Evolutionary conservation across 2,113 vertebrate genomes (phyloP), one percentile per base, ranked within the genome.

Genomic region (Tylochromis polylepis): DNA sequence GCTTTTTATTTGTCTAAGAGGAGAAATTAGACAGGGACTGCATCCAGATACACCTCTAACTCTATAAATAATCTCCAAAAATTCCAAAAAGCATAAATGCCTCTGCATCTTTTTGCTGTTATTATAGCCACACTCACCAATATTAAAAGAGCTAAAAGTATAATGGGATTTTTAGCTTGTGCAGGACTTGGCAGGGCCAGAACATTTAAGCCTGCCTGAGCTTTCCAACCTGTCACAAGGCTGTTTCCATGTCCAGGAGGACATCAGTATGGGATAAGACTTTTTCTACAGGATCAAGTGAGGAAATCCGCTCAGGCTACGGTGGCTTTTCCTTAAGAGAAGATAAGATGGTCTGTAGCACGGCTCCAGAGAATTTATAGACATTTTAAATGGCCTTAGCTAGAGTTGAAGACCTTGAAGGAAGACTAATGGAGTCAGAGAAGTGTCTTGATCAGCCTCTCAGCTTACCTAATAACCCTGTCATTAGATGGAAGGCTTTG

Each of bases 281-380:
- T 82, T 92, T 94, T 93, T 92, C 90, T 87, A 88, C 82, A 85
- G 93, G 96, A 95, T 96, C 88, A 95, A 90, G 94, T 41, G 29
- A 88, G 84, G 79, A 94, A 94, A 96, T 95, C 95, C 90, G 36
- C 91, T 91, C 77, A 89, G 90, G 87, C 89, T 88, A 46, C 6
- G n/a, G 72, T 53, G 46, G 80, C 83, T 89, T 36, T 87, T 88
- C 85, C 87, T 90, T 83, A 91, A 91, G 49, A 91, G 84, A 83
- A 91, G 93, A 93, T 94, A 94, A 95, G 92, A 91, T 89, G 82
- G 86, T 91, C 87, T 93, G 78, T 24, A 79, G 85, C 87, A 79
- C 4, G 29, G 88, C 93, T 94, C 77, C 81, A 20, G 86, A 91
- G 91, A 94, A 93, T 95, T 95, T 95, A 94, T 90, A 93, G 93